phyloP scores from a whole-genome alignment of 2,888 invertebrate species.

The Drosophila quinaria region DNA sequence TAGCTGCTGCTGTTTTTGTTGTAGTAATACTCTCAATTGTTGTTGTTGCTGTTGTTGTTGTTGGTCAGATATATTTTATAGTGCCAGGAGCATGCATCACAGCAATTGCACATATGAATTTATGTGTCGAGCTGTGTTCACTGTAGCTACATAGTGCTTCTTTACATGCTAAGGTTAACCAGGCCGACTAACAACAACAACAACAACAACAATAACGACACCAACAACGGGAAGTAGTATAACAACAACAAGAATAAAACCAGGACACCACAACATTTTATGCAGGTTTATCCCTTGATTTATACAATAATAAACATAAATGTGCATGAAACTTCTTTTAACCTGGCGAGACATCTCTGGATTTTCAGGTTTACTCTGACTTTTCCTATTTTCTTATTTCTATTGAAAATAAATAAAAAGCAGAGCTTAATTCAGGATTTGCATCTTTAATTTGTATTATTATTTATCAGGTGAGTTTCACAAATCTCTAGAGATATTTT shows the following conservation, averaged over 20 bases:
- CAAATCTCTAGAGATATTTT: no score
- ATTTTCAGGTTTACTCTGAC: background rate
- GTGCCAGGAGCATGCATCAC: conserved; percentile 67
- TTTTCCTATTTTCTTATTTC: background rate
- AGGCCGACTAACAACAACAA: conserved; percentile 11
- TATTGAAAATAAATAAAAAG: background rate
- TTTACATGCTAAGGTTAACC: conserved; percentile 53
- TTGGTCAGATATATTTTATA: conserved; percentile 71
- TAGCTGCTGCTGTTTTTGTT: conserved; percentile 3
- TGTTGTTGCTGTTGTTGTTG: conserved; percentile 33
- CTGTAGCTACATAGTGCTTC: conserved; percentile 49
- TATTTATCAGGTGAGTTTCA: background rate
- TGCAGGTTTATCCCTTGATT: conserved; percentile 72
- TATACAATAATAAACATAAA: conserved; percentile 76
- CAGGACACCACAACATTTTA: conserved; percentile 47
- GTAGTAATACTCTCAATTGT: background rate
- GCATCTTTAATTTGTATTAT: background rate
- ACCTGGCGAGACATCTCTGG: conserved; percentile 10
- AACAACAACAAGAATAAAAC: background rate
- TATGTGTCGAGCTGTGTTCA: conserved; percentile 50
- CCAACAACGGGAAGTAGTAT: background rate
- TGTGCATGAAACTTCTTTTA: conserved; percentile 55
- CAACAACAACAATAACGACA: background rate
- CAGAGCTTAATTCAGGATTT: background rate
- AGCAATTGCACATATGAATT: conserved; percentile 51